A percentile compares a stretch with the other conserved stretches of the same genome.
phyloP scores from a whole-genome alignment of 2,113 vertebrate genomes.

The Syngnathoides biaculeatus region DNA sequence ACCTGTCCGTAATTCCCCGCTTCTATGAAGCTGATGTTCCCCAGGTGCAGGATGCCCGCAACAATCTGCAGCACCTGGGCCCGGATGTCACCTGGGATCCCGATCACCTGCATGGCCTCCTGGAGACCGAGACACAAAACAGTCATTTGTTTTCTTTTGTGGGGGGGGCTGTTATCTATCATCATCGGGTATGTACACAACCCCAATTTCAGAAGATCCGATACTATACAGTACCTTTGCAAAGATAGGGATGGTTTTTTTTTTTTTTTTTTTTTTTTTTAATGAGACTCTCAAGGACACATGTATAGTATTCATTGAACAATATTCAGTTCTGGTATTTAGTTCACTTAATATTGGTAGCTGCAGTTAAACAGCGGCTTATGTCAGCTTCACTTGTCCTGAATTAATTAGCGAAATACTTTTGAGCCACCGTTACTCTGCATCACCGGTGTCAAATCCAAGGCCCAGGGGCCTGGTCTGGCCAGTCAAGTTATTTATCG shows the following conservation, averaged over 20 bases:
- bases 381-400: too few species aligned
- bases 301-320: neutral
- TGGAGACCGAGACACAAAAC: slow-evolving; percentile 44
- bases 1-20: slow-evolving; percentile 90
- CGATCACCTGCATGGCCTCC: slow-evolving; percentile 94
- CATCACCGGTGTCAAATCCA: too few species aligned
- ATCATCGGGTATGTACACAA: neutral
- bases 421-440: too few species aligned
- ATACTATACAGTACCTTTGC: neutral
- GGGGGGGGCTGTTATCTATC: too few species aligned
- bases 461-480: too few species aligned
- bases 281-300: neutral
- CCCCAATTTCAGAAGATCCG: neutral
- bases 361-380: too few species aligned
- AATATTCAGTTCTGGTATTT: neutral
- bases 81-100: slow-evolving; percentile 79
- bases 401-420: too few species aligned
- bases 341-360: too few species aligned
- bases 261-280: too few species aligned
- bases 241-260: neutral
- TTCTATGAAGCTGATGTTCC: slow-evolving; percentile 90
- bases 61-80: slow-evolving; percentile 86
- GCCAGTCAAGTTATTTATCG: too few species aligned
- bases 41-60: slow-evolving; percentile 89
- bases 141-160: neutral